Evolutionary conservation across 2,888 invertebrate genomes (phyloP), one percentile per base, ranked within the genome.

Genomic region (Callosobruchus maculatus): DNA sequence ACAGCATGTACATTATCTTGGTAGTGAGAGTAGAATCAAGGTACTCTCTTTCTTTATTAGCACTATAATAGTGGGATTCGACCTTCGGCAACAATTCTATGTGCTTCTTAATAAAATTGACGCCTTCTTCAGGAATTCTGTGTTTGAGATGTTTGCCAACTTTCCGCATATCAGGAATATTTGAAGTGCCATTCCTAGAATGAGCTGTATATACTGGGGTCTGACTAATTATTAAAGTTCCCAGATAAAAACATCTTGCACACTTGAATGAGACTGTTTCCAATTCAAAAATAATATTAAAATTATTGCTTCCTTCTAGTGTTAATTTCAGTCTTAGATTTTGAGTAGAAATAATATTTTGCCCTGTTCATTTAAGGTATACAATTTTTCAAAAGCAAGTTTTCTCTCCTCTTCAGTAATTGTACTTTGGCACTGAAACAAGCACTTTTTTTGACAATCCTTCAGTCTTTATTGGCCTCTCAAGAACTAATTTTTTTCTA

Each of bases 1-100:
- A 80, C 13, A 79, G 72, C 5, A 22, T 70, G 71, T 79, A 78
- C 76, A 80, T 79, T 76, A 79, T 80, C 22, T 67, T 4, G 22
- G 80, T 79, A 21, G 70, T 72, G 26, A 79, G 69, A 30, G 72
- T 74, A 3, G 70, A 21, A 72, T 81, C 77, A 20, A 80, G 74
- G 72, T 80, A 80, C 70, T 74, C 67, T 30, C 75, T 66, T 49
- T 74, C 71, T 13, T 74, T 79, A 13, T 68, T 49, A 67, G 72
- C 72, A 66, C 75, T 71, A 21, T 72, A 77, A 22, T 73, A 74
- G 68, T 76, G 72, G 22, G 71, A 74, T 73, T 75, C 73, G 20
- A 71, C 30, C 68, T 22, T 75, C n/a, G 72, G 73, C 20, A 76
- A 75, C 21, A 22, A 70, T 70, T 74, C 69, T 26, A 74, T 74